phyloP scores from a whole-genome alignment of 2,888 invertebrate species.

The Penaeus monodon region DNA sequence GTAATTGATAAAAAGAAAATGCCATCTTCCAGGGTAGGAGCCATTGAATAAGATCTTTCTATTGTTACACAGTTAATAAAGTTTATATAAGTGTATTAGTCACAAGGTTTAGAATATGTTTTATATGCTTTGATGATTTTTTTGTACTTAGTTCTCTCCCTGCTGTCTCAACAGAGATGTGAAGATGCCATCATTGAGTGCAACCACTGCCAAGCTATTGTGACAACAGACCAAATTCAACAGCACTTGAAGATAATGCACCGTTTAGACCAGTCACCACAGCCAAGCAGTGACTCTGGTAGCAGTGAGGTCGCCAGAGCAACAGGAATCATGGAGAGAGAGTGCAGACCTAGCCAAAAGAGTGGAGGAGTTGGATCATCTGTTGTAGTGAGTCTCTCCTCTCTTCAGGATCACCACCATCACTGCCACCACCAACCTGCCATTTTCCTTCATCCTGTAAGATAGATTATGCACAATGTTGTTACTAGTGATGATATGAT shows the following conservation, averaged over 20 bases:
- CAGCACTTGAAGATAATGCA: conserved; percentile 28
- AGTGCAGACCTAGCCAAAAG: conserved; percentile 1
- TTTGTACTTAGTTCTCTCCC: no score
- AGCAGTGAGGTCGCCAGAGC: conserved; percentile 25
- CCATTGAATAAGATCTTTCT: no score
- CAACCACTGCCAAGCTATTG: conserved; percentile 28
- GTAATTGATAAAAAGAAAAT: no score
- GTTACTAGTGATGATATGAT: no score
- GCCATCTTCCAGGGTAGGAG: no score
- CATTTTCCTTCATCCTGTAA: no score
- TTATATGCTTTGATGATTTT: no score
- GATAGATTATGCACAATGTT: no score
- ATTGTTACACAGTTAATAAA: no score
- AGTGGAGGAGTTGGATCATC: conserved; percentile 16
- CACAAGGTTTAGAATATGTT: no score
- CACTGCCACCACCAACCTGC: background rate
- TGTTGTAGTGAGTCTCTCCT: conserved; percentile 13
- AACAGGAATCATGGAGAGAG: conserved; percentile 11
- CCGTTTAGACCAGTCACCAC: conserved; percentile 11
- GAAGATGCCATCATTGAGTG: conserved; percentile 25
- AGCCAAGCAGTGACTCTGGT: conserved; percentile 25
- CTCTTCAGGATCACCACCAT: background rate
- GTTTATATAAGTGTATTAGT: no score
- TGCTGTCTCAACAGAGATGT: background rate
- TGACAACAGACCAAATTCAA: conserved; percentile 7